Evolutionary conservation across 2,797 vertebrate genomes (phyloP).

Genomic region (Decapterus maruadsi): DNA sequence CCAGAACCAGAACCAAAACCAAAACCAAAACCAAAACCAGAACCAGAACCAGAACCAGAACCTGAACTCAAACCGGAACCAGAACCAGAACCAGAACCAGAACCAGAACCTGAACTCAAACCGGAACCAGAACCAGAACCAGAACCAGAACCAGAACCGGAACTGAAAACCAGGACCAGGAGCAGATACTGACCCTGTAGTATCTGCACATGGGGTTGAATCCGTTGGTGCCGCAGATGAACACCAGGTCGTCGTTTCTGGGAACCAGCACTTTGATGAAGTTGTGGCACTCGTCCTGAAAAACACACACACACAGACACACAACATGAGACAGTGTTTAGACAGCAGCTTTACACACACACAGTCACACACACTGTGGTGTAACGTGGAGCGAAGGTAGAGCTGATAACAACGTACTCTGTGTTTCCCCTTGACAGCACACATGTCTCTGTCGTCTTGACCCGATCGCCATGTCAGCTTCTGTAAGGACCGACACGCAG

Average conservation of each 20-base stretch:
- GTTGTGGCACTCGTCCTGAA: conserved; percentile 99
- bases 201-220: conserved; percentile 99
- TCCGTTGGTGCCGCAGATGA: conserved; percentile 98
- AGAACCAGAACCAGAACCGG: too few relatives aligned
- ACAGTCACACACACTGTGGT: too few relatives aligned
- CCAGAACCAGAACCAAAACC: too few relatives aligned
- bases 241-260: conserved; percentile 97
- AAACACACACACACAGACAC: conserved; percentile 12
- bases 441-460: conserved; percentile 94
- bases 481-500: conserved; percentile 77
- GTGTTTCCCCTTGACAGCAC: conserved; percentile 98
- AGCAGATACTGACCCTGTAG: conserved; percentile 91
- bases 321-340: background rate
- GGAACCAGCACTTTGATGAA: conserved; percentile 99
- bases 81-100: too few relatives aligned
- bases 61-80: too few relatives aligned
- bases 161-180: too few relatives aligned
- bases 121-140: too few relatives aligned
- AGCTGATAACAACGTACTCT: conserved; percentile 86
- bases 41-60: too few relatives aligned
- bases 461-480: conserved; percentile 98
- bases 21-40: too few relatives aligned
- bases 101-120: too few relatives aligned
- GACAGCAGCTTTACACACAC: background rate
- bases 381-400: background rate